Percentiles rank a stretch among this genome's conserved stretches.
These are phyloP conservation scores for Glaucomys volans DNA, from an alignment of 2,113 vertebrate genomes.

Conservation along the genomic window DNA sequence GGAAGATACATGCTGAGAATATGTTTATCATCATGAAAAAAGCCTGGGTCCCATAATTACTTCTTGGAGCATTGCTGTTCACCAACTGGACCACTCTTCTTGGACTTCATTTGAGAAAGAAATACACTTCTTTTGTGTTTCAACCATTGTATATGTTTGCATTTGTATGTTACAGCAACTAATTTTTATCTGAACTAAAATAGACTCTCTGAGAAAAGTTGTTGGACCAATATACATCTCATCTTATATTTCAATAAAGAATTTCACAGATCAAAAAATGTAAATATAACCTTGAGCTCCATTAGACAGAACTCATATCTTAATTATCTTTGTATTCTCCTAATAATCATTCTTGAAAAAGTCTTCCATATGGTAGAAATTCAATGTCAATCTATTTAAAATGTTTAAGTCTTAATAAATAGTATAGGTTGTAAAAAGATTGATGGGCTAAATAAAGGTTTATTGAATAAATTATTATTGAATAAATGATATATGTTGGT, in stretches of 20 bases:
- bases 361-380: not conserved
- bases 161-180: not conserved
- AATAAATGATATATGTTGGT: conserved; percentile 24
- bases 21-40: conserved; percentile 19
- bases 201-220: not conserved
- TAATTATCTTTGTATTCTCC: conserved; percentile 16
- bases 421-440: not conserved
- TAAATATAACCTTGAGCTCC: not conserved
- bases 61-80: not conserved
- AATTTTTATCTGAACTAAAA: not conserved
- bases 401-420: conserved; percentile 46
- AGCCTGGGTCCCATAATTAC: not conserved
- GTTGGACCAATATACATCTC: not conserved
- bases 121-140: conserved; percentile 39
- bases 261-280: not conserved
- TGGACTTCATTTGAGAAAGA: not conserved
- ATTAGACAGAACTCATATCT: not conserved
- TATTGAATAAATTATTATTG: conserved; percentile 10
- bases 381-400: conserved; percentile 23
- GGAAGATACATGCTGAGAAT: not conserved
- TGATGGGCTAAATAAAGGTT: not conserved
- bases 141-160: not conserved
- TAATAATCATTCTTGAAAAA: conserved; percentile 26
- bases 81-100: not conserved
- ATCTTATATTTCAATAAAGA: conserved; percentile 11